Evolutionary conservation across 2,888 invertebrate genomes (phyloP), one percentile per base, ranked within the genome.

Genomic region (Neoscelio sp.): DNA sequence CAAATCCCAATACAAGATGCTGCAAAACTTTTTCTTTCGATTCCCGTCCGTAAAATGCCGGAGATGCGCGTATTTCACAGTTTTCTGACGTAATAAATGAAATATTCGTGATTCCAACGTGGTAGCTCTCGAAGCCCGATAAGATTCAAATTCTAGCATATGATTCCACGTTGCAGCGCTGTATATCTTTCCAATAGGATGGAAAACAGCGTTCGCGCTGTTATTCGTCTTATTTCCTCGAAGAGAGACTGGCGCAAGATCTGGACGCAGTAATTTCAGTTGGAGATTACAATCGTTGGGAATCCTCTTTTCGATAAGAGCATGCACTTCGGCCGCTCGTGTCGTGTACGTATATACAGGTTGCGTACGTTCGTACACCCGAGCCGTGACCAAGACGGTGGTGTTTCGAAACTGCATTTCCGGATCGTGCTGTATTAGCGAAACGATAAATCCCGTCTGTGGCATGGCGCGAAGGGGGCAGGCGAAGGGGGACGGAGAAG

Each of bases 371-470:
- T 26, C 48, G 23, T 38, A 33, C n/a, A 33, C 17, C 12, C 46
- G 5, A 54, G 52, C 78, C 71, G 64, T 78, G 80, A 71, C 71
- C 75, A 64, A 67, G 73, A 78, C 67, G 75, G 38, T 26, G 76
- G 44, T 76, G 71, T 76, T 76, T 80, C 56, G 73, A 67, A 71
- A 73, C 67, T 71, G 79, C 79, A 83, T 83, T 82, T 83, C 83
- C 83, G 83, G 79, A 75, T 71, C 71, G 78, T 74, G 75, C 77
- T 79, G 76, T 84, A 85, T 84, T 84, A 84, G 83, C 82, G 64
- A 80, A 79, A 81, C 85, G 83, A 85, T 85, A 85, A 85, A 85
- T 85, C 82, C 58, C 58, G 44, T 48, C 18, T 26, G 56, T 58
- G 67, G 38, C 33, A 44, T 28, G 67, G 38, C n/a, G 42, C 42